Evolutionary conservation across 30 jellyfish, hydroid and myxozoan genomes (phyloP), one percentile per base, ranked within the genome.

Genomic region (Hydractinia echinata): DNA sequence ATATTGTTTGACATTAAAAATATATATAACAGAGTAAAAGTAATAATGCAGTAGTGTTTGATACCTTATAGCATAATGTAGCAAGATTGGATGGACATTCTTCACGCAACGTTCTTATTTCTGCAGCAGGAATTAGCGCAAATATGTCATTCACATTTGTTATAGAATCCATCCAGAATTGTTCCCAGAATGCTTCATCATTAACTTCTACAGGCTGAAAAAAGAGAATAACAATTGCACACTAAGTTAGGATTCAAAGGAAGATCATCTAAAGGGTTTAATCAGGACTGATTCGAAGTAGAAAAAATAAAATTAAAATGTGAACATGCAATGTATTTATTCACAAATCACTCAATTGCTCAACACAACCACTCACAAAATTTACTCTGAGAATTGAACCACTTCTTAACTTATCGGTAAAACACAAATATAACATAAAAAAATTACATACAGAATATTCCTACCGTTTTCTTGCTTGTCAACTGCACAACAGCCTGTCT

Each of bases 401-500:
- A 30, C 44, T 30, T 30, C 44, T 30, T 30, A 30, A 30, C 44
- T 30, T 30, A 30, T 30, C 44, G 44, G 44, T 30, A 30, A 30
- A 30, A 30, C 44, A 58, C 69, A 56, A 56, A 9, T 56, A 11
- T 58, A 16, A 11, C 18, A 58, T 11, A 58, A 58, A 58, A n/a
- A 16, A 11, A 11, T 13, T 58, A 58, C 15, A 58, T 76, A 50
- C 15, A 76, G 54, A 15, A 6, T 0, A 10, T 7, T 54, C 94
- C 82, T 86, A 94, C 99, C 89, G 99, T 82, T 83, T 88, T 94
- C 88, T 94, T 94, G 89, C 96, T 86, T 14, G 99, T 94, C 9
- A 94, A 95, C 88, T 94, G 99, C 1, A 94, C 99, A 15, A 94
- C 99, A 55, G 99, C 99, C 61, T 94, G 99, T 64, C 99, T 76